A percentile compares a stretch with the other conserved stretches of the same genome.
Conservation (phyloP, 2,888 invertebrate species). For the Plebejus argus region DNA sequence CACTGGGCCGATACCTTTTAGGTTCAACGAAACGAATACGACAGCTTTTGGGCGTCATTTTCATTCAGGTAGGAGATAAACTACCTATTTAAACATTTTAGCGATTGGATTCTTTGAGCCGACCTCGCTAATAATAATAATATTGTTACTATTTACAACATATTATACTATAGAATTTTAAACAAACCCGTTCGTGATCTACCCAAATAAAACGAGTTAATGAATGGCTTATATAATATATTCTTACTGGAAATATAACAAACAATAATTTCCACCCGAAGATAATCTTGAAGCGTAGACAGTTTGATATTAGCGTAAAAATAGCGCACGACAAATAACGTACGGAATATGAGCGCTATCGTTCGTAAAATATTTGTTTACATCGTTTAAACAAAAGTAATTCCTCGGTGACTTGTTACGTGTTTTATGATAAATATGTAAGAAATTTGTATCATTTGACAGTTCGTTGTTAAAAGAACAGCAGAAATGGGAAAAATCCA, state of each 20-base stretch:
- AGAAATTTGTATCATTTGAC: constrained; percentile 22
- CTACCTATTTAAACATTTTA: neutral
- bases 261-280: neutral
- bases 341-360: constrained; percentile 32
- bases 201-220: constrained; percentile 8
- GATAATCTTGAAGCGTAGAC: constrained; percentile 13
- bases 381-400: constrained; percentile 33
- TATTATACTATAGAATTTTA: neutral
- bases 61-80: neutral
- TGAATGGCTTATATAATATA: neutral
- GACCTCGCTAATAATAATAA: neutral
- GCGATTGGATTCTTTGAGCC: neutral
- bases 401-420: constrained; percentile 19
- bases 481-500: constrained; percentile 46
- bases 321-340: constrained; percentile 30
- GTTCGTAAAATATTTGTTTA: constrained; percentile 39
- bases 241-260: neutral
- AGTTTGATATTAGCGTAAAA: constrained; percentile 28
- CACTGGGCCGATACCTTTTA: neutral
- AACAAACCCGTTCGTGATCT: constrained; percentile 10
- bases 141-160: neutral
- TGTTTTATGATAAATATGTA: constrained; percentile 37
- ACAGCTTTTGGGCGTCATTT: neutral
- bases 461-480: constrained; percentile 22
- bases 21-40: constrained; percentile 1